Base-by-base conservation (phyloP, 2,113 vertebrate species). In the Misgurnus anguillicaudatus region DNA sequence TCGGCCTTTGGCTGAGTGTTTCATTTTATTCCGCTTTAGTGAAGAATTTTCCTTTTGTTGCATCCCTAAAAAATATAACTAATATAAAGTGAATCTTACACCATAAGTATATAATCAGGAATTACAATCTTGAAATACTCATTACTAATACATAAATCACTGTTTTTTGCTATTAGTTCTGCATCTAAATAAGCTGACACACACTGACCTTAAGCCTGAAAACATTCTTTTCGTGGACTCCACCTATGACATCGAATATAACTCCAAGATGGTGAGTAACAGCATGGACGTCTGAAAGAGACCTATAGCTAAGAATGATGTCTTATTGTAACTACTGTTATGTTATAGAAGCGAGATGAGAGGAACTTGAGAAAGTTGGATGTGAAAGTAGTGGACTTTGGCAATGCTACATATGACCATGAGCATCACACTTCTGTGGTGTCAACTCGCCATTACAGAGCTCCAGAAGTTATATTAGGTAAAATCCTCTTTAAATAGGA, bases 171-270 rank as follows among this genome's bases (percentile, higher is more conserved):
- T 90, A 90, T 0, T 87, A 98, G 97, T 98, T 93, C 88, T 99
- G 17, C 97, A 99, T 87, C 94, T 93, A 82, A 97, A 97, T 90
- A 97, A 97, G 83, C 89, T 99, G 84, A 99, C 97, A 47, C 97
- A 99, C 88, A 99, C 97, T 38, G 97, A 99, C 88, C 89, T 99
- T 85, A 99, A 99, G 85, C 97, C 97, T 77, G 97, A 99, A 92
- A 99, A 99, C 87, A 98, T 99, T 87, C 92, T 99, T 65, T 97
- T 99, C 90, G 94, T 99, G 86, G 92, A 96, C 76, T 96, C 97
- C 61, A 94, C 95, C 82, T 98, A 95, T 83, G 86, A 94, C 67
- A 90, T 98, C 78, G 91, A 94, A 80, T 99, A 98, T 82, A 98
- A 97, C 83, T 87, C 89, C 79, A 93, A 92, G 83, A 94, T 95